Base-by-base conservation (phyloP, 2,888 invertebrate species). In the Pseudeuparius sepicola region DNA sequence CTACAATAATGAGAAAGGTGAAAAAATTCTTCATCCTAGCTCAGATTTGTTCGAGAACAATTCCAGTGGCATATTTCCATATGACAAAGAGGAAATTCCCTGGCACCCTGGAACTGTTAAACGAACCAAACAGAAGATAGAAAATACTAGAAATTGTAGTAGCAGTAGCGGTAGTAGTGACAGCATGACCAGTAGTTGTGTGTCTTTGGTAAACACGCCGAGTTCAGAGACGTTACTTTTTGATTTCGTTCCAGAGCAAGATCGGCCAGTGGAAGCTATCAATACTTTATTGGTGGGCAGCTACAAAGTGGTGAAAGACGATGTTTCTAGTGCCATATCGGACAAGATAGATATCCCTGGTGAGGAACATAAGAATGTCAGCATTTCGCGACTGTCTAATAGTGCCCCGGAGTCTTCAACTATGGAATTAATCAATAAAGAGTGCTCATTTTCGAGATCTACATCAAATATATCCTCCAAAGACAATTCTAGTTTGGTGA, bases 31-130 rank as follows among this genome's bases (percentile, higher is more conserved):
- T n/a, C 50, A 49, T 41, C 48, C 38, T 33, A 46, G 39, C 24
- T 42, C 44, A 3, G 54, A 51, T 23, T 34, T 49, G 13, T 37
- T 46, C 33, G 52, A 53, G 30, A 47, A 41, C 15, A 49, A 61
- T 25, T 59, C 64, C 13, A 63, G 65, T 42, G 67, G 68, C n/a
- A 54, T 67, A 35, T 70, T 70, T 40, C 66, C 68, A 2, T 73
- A 71, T 47, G 66, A 68, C 43, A 69, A 67, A 43, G 72, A 74
- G 48, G 73, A 73, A 40, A 71, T 75, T 47, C 74, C 76, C 18
- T 73, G 76, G 72, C 68, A 71, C 57, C 68, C 73, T 2, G 78
- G 83, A 3, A 79, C 77, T 0, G 80, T 83, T 1, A 77, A 73
- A 52, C 66, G 77, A 45, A 77, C 77, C 12, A 77, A 77, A 52